Evolutionary conservation across 2,113 vertebrate genomes (phyloP).

Genomic region (Epinephelus lanceolatus): DNA sequence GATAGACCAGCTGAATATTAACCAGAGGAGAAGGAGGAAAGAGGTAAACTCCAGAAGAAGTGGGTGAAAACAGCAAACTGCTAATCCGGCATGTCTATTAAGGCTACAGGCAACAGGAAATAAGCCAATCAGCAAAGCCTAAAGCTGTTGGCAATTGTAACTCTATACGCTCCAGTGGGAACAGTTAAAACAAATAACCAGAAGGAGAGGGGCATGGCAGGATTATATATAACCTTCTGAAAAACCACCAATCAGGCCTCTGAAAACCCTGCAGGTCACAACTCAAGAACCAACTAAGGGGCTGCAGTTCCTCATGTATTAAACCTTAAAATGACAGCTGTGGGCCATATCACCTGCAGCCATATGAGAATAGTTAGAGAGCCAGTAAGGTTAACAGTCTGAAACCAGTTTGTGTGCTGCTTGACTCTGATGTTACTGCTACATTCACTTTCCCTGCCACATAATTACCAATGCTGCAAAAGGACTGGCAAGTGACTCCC

Average conservation of each 20-base stretch:
- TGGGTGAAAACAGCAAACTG: conserved; percentile 48
- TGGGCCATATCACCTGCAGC: background rate
- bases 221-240: conserved; percentile 39
- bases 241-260: conserved; percentile 22
- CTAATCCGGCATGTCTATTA: conserved; percentile 38
- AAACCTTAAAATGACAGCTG: conserved; percentile 36
- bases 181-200: conserved; percentile 55
- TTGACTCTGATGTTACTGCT: background rate
- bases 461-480: conserved; percentile 29
- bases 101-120: conserved; percentile 56
- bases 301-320: conserved; percentile 28
- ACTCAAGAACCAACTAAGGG: conserved; percentile 20
- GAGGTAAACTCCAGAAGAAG: conserved; percentile 20
- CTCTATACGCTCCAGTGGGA: conserved; percentile 37
- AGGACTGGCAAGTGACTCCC: conserved; percentile 13
- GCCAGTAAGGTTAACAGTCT: background rate
- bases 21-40: conserved; percentile 19
- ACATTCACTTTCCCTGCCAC: conserved; percentile 3
- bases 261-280: conserved; percentile 43
- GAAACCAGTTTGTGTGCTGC: conserved; percentile 9
- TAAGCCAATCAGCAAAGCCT: conserved; percentile 45
- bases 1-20: conserved; percentile 55
- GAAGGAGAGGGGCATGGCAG: conserved; percentile 24
- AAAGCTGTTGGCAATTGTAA: conserved; percentile 41
- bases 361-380: conserved; percentile 2